Conservation (phyloP, 2,113 vertebrate genomes). For the Brachyhypopomus gauderio region DNA sequence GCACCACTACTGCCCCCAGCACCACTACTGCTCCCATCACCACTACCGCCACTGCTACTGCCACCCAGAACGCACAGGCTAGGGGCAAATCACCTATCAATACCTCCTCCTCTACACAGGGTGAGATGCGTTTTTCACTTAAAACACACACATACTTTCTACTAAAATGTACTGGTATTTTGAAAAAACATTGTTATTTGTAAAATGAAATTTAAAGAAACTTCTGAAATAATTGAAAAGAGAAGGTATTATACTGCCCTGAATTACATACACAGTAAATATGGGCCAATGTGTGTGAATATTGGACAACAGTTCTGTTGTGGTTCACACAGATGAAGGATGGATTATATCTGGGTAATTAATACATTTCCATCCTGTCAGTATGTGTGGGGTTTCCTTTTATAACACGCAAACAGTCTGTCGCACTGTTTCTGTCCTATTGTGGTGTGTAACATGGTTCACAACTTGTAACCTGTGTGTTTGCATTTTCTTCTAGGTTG, state of each 20-base stretch:
- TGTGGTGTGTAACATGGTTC: background rate
- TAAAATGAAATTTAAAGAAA: no score
- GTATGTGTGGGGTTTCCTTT: background rate
- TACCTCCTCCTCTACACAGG: constrained; percentile 76
- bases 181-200: no score
- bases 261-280: background rate
- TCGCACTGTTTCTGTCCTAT: background rate
- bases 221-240: background rate
- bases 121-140: constrained; percentile 68
- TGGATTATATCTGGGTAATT: no score
- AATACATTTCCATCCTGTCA: no score
- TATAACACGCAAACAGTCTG: no score
- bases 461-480: background rate
- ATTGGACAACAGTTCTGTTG: background rate
- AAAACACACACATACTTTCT: background rate
- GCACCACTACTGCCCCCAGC: constrained; percentile 60
- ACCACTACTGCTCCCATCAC: constrained; percentile 65
- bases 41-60: constrained; percentile 63
- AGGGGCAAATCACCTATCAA: constrained; percentile 82
- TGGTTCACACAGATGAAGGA: no score
- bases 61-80: constrained; percentile 73
- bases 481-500: background rate
- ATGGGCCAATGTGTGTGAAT: background rate
- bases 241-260: no score
- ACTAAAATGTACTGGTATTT: no score